phyloP scores from a whole-genome alignment of 2,797 vertebrate species.

The Paedocypris micromegethes region DNA sequence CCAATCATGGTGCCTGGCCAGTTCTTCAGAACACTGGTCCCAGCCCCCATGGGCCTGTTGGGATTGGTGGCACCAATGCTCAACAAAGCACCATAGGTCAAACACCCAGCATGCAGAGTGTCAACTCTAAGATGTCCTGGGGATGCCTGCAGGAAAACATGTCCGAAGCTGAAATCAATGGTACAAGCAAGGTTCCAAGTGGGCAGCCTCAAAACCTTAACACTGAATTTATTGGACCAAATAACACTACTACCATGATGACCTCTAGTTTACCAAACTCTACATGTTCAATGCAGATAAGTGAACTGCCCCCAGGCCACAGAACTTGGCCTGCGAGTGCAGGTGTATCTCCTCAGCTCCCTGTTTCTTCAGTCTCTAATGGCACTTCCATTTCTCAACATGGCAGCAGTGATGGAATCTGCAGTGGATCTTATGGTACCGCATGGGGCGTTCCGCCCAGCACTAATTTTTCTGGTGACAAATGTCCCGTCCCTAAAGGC shows the following conservation, averaged over 20 bases:
- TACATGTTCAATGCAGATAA: slow-evolving; percentile 84
- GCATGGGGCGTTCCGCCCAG: slow-evolving; percentile 77
- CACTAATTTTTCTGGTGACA: slow-evolving; percentile 87
- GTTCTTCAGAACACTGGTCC: slow-evolving; percentile 76
- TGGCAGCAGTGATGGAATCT: slow-evolving; percentile 81
- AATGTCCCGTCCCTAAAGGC: slow-evolving; percentile 76
- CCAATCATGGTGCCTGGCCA: slow-evolving; percentile 95
- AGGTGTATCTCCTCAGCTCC: slow-evolving; percentile 79
- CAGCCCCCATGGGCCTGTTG: slow-evolving; percentile 76
- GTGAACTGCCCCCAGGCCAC: slow-evolving; percentile 74
- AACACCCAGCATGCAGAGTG: slow-evolving; percentile 75
- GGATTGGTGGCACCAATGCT: slow-evolving; percentile 72
- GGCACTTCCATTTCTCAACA: slow-evolving; percentile 79
- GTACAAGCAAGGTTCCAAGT: slow-evolving; percentile 91
- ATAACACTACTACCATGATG: slow-evolving; percentile 98
- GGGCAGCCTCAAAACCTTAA: slow-evolving; percentile 91
- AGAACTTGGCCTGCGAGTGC: slow-evolving; percentile 83
- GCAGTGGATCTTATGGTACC: slow-evolving; percentile 81
- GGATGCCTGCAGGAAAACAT: slow-evolving; percentile 81
- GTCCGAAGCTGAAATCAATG: slow-evolving; percentile 83
- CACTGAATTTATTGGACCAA: slow-evolving; percentile 99
- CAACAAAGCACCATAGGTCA: slow-evolving; percentile 80
- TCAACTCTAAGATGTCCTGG: slow-evolving; percentile 86
- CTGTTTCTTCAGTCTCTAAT: slow-evolving; percentile 76
- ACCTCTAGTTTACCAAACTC: slow-evolving; percentile 99